Percentiles rank a stretch among this genome's conserved stretches.
Evolutionary conservation across 2,888 invertebrate species (phyloP).

Genomic region (Platycheirus rosarum): DNA sequence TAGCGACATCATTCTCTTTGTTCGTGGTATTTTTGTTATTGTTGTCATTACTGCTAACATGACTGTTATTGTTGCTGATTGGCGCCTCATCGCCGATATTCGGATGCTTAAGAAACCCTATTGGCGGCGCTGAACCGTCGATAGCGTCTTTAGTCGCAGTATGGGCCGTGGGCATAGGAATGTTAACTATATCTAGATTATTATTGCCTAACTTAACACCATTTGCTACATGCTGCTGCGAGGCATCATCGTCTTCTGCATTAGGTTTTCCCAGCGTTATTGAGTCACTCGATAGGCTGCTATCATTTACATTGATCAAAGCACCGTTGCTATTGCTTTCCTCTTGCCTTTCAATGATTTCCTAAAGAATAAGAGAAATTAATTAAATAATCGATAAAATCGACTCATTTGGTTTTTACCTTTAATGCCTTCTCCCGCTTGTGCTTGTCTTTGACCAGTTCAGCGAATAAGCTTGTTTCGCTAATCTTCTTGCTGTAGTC

Average conservation of each 20-base stretch:
- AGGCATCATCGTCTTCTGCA: conserved; percentile 69
- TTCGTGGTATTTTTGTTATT: conserved; percentile 39
- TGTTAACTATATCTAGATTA: conserved; percentile 86
- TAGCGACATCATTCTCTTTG: conserved; percentile 48
- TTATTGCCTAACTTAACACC: conserved; percentile 77
- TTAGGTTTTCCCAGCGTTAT: conserved; percentile 75
- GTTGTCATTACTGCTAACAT: conserved; percentile 33
- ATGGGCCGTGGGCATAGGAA: conserved; percentile 86
- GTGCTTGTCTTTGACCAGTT: conserved; percentile 92
- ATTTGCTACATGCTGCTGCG: conserved; percentile 75
- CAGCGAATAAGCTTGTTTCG: conserved; percentile 94
- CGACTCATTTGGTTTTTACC: conserved; percentile 71
- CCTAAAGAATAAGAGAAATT: conserved; percentile 77
- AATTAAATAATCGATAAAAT: background rate
- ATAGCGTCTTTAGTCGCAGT: conserved; percentile 65
- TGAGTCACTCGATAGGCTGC: conserved; percentile 80
- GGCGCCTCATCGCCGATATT: conserved; percentile 75
- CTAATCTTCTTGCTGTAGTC: conserved; percentile 91
- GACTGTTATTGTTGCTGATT: conserved; percentile 62
- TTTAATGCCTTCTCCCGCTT: conserved; percentile 89
- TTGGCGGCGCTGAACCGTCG: conserved; percentile 71
- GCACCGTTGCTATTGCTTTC: conserved; percentile 83
- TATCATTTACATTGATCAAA: conserved; percentile 79
- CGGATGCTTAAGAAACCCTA: conserved; percentile 77
- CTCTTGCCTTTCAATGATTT: conserved; percentile 87